These are phyloP conservation scores for Spodoptera frugiperda DNA, from an alignment of 1,140 invertebrate species.

Conservation along the genomic window DNA sequence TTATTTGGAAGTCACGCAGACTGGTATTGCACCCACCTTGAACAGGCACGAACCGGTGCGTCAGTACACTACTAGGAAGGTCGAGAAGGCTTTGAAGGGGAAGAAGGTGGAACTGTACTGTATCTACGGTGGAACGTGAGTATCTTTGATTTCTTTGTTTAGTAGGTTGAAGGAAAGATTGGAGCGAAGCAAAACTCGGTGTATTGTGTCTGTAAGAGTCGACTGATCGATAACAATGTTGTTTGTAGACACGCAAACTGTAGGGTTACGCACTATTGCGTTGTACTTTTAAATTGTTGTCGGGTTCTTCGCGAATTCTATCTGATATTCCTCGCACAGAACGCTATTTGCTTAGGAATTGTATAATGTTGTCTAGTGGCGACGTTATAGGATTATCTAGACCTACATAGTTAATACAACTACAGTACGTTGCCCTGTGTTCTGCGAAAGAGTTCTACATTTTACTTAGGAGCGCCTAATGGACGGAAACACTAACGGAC, in stretches of 20 bases:
- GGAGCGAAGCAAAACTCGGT: not conserved
- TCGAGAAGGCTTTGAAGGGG: constrained; percentile 93
- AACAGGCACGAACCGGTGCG: constrained; percentile 92
- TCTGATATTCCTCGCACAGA: not conserved
- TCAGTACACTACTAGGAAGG: constrained; percentile 95
- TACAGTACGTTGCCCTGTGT: constrained; percentile 6
- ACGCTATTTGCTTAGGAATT: not conserved
- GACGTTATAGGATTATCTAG: constrained; percentile 24
- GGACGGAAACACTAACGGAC: constrained; percentile 12
- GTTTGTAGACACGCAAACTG: constrained; percentile 34
- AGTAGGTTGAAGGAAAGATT: too few species aligned
- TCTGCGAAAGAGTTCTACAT: constrained; percentile 15
- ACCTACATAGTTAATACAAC: constrained; percentile 6
- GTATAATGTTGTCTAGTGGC: not conserved
- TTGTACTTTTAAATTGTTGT: not conserved
- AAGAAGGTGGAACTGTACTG: constrained; percentile 93
- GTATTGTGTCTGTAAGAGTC: constrained; percentile 13
- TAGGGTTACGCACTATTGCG: constrained; percentile 12
- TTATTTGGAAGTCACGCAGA: constrained; percentile 91
- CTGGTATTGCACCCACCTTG: constrained; percentile 90
- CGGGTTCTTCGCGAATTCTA: not conserved
- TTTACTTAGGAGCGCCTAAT: constrained; percentile 13
- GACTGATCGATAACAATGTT: constrained; percentile 21
- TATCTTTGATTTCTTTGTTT: constrained; percentile 58
- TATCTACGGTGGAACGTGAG: constrained; percentile 96